Evolutionary conservation across 2,797 vertebrate species (phyloP).

Genomic region (Enteromius afrohamiltoni): DNA sequence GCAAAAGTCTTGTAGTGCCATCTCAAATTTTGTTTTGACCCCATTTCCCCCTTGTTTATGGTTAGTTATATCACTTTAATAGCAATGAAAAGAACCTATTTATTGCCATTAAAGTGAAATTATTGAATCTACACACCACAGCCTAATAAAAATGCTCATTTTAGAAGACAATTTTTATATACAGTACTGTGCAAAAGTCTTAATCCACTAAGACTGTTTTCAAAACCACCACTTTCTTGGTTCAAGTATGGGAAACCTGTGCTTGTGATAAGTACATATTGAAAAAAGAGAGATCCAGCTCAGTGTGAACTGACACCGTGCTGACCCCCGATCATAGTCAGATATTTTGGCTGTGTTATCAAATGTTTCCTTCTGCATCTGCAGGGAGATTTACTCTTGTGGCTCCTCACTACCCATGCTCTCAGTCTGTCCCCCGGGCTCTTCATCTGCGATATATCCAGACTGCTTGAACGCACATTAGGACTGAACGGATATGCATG

Average conservation of each 20-base stretch:
- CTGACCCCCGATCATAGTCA: background rate
- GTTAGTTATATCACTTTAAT: too few relatives aligned
- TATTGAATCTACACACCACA: too few relatives aligned
- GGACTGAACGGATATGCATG: background rate
- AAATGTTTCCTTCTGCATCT: background rate
- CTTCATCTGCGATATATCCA: background rate
- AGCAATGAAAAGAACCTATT: too few relatives aligned
- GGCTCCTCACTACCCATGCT: background rate
- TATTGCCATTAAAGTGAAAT: too few relatives aligned
- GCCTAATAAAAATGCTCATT: too few relatives aligned
- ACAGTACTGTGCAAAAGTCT: too few relatives aligned
- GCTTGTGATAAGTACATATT: background rate
- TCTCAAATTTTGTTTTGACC: too few relatives aligned
- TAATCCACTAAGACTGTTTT: background rate
- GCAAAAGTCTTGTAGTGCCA: too few relatives aligned
- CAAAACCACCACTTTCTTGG: background rate
- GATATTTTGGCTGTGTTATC: background rate
- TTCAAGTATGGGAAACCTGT: background rate
- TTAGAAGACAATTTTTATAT: too few relatives aligned
- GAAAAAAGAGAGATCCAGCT: background rate
- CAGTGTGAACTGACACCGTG: background rate
- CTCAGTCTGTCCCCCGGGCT: background rate
- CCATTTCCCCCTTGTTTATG: too few relatives aligned
- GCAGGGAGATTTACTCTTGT: background rate
- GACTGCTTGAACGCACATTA: conserved; percentile 14